Evolutionary conservation across 2,888 invertebrate species (phyloP).

Genomic region (Netelia fuscicornis): DNA sequence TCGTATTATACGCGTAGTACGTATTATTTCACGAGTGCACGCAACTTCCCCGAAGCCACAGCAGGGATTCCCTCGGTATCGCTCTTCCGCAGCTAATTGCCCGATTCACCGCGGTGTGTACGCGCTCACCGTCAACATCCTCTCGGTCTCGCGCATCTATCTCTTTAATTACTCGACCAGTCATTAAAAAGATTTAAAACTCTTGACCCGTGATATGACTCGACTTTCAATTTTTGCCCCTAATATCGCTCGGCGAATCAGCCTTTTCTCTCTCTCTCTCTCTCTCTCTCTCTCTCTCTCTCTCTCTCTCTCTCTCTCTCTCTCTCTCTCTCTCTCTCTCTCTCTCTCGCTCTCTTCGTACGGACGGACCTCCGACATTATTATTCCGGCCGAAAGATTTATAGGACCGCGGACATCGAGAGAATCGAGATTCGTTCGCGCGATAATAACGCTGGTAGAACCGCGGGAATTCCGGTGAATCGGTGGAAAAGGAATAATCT

Average conservation of each 20-base stretch:
- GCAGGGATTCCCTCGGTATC: slow-evolving; percentile 59
- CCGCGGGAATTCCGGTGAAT: slow-evolving; percentile 58
- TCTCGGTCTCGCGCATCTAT: slow-evolving; percentile 45
- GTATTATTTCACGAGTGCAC: slow-evolving; percentile 64
- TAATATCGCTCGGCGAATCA: neutral
- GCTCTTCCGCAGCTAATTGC: slow-evolving; percentile 53
- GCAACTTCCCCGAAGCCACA: slow-evolving; percentile 69
- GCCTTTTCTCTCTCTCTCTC: neutral
- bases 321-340: too few relatives aligned
- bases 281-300: too few relatives aligned
- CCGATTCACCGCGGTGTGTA: slow-evolving; percentile 42
- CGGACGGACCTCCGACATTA: slow-evolving; percentile 8
- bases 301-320: too few relatives aligned
- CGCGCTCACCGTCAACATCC: slow-evolving; percentile 51
- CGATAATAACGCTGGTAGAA: slow-evolving; percentile 44
- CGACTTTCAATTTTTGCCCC: neutral
- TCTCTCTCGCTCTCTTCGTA: neutral
- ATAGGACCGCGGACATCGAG: slow-evolving; percentile 49
- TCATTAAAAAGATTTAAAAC: neutral
- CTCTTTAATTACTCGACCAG: slow-evolving; percentile 60
- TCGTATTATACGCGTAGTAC: slow-evolving; percentile 29
- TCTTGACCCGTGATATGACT: neutral
- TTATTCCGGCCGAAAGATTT: slow-evolving; percentile 47
- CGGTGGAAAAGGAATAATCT: slow-evolving; percentile 60
- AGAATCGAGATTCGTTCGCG: slow-evolving; percentile 53